Percentiles rank a stretch among this genome's conserved stretches.
phyloP scores from a whole-genome alignment of 2,113 vertebrate genomes.

The Nipponia nippon region DNA sequence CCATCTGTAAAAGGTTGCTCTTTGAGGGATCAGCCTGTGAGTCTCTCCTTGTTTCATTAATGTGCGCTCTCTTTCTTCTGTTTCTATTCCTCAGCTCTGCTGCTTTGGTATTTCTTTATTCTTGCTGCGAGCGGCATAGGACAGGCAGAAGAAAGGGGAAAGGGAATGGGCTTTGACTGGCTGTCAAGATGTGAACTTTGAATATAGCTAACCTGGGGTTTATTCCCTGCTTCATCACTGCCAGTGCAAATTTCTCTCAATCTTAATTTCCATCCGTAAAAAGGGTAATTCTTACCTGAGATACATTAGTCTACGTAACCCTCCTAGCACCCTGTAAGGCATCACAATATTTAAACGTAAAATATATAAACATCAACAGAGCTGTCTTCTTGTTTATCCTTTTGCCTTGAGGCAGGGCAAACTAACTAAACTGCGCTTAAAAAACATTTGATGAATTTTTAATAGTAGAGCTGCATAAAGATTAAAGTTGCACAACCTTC shows the following conservation, averaged over 20 bases:
- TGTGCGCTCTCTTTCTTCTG: not conserved
- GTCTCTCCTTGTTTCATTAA: not conserved
- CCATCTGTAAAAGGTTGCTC: not conserved
- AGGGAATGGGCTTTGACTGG: not conserved
- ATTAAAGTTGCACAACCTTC: not conserved
- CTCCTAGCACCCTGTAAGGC: not conserved
- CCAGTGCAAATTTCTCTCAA: not conserved
- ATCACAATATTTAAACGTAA: not conserved
- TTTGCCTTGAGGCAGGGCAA: not conserved
- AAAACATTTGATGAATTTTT: not conserved
- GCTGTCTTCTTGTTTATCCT: not conserved
- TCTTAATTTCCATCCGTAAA: not conserved
- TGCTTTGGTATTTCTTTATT: not conserved
- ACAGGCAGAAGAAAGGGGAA: not conserved
- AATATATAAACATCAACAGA: not conserved
- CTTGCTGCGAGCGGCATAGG: not conserved
- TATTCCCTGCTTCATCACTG: not conserved
- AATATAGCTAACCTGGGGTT: not conserved
- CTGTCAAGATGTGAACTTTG: not conserved
- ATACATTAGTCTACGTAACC: not conserved
- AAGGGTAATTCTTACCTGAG: not conserved
- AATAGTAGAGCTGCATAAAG: not conserved
- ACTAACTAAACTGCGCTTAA: not conserved
- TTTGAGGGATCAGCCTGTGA: not conserved
- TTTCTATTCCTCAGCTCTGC: accelerated